phyloP scores from a whole-genome alignment of 2,113 vertebrate species.

The Callocephalon fimbriatum region DNA sequence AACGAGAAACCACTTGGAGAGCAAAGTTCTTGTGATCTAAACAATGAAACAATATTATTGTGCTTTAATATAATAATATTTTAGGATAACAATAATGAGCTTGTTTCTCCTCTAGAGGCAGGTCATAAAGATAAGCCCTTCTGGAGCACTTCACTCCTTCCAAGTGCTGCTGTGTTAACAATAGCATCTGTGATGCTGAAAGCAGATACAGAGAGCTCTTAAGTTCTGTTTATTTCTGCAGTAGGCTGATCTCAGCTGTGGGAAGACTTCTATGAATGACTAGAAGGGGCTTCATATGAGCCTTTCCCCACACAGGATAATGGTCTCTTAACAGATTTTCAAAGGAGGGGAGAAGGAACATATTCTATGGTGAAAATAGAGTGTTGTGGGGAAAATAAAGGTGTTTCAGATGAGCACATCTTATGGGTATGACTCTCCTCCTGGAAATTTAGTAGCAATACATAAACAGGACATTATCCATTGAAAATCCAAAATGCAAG shows the following conservation, averaged over 20 bases:
- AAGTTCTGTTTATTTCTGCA: neutral
- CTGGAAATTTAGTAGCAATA: neutral
- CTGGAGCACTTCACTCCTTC: slow-evolving; percentile 18
- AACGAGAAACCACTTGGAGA: neutral
- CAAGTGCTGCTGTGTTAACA: slow-evolving; percentile 5
- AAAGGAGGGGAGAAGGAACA: neutral
- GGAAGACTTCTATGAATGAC: neutral
- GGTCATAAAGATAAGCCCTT: slow-evolving; percentile 8
- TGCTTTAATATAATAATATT: neutral
- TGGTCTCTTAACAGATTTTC: neutral
- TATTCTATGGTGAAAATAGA: neutral
- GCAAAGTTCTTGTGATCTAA: neutral
- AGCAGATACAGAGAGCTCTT: neutral
- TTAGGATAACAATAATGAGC: neutral
- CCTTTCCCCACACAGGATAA: neutral
- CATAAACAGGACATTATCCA: neutral
- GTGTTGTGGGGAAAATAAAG: neutral
- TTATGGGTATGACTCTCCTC: neutral
- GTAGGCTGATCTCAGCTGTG: neutral
- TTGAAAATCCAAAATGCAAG: neutral
- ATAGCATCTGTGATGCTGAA: neutral
- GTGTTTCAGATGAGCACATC: neutral
- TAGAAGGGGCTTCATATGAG: neutral
- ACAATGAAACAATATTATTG: neutral
- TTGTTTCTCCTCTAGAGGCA: neutral